Evolutionary conservation across 2,888 invertebrate species (phyloP).

Genomic region (Exocentrus adspersus): DNA sequence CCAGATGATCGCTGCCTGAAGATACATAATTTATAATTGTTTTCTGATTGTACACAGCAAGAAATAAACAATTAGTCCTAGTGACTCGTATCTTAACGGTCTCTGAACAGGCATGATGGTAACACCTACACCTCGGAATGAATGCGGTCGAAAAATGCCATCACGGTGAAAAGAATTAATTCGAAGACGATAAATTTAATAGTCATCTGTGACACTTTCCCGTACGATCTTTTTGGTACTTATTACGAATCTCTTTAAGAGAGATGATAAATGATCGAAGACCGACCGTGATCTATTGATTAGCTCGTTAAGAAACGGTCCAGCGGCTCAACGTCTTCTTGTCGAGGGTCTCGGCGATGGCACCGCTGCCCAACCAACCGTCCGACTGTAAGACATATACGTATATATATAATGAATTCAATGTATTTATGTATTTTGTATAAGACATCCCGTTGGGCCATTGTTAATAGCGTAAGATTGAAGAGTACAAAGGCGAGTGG

Average conservation of each 20-base stretch:
- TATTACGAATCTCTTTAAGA: constrained; percentile 64
- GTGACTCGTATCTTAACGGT: too few relatives aligned
- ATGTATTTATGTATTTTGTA: constrained; percentile 66
- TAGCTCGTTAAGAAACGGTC: constrained; percentile 64
- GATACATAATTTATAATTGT: too few relatives aligned
- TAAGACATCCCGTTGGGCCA: constrained; percentile 63
- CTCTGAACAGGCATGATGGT: too few relatives aligned
- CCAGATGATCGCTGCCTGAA: background rate
- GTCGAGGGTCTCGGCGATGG: constrained; percentile 35
- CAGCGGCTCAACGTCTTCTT: constrained; percentile 56
- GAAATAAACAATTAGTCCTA: too few relatives aligned
- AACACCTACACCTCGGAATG: too few relatives aligned
- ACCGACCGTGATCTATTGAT: constrained; percentile 66
- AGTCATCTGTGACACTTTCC: constrained; percentile 59
- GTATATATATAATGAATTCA: constrained; percentile 65
- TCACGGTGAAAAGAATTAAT: constrained; percentile 12
- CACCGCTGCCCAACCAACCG: constrained; percentile 40
- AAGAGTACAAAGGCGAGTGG: constrained; percentile 61
- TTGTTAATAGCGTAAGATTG: constrained; percentile 64
- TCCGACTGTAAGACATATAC: constrained; percentile 60
- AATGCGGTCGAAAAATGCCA: too few relatives aligned
- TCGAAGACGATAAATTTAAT: constrained; percentile 50
- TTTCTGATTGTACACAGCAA: too few relatives aligned
- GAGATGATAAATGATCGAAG: constrained; percentile 64
- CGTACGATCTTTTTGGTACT: constrained; percentile 58